These are phyloP conservation scores for Graphium colonna DNA, from an alignment of 2,888 invertebrate species.

Conservation along the genomic window DNA sequence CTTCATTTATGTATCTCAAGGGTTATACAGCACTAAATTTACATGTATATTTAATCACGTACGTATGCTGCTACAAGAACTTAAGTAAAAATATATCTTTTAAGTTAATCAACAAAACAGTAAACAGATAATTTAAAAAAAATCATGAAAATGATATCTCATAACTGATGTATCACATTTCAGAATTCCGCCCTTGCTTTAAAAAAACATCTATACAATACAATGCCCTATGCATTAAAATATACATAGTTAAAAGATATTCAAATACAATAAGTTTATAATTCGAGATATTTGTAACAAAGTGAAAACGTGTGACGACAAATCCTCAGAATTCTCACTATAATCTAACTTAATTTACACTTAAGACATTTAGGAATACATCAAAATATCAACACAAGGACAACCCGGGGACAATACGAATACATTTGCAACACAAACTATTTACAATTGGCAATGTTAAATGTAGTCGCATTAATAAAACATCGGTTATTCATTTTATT, in stretches of 20 bases:
- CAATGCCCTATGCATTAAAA: constrained; percentile 10
- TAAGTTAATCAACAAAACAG: constrained; percentile 13
- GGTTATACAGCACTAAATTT: constrained; percentile 7
- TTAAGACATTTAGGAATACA: constrained; percentile 62
- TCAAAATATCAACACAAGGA: constrained; percentile 51
- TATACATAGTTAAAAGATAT: not conserved
- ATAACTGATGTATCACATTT: constrained; percentile 47
- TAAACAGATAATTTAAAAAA: constrained; percentile 13
- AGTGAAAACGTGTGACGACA: constrained; percentile 22
- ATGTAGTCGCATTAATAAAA: not conserved
- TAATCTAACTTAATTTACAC: constrained; percentile 60
- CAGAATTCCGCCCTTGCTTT: constrained; percentile 42
- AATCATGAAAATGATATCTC: constrained; percentile 30
- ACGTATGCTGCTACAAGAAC: not conserved
- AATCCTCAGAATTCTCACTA: constrained; percentile 39
- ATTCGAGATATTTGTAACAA: constrained; percentile 51
- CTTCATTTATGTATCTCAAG: not conserved
- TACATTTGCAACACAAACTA: constrained; percentile 13
- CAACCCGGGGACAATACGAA: constrained; percentile 38
- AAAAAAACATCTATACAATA: constrained; percentile 40
- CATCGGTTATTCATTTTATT: not conserved
- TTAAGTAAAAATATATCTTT: constrained; percentile 1
- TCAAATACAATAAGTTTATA: constrained; percentile 42
- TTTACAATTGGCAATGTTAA: constrained; percentile 11
- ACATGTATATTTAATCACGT: not conserved